A percentile compares a stretch with the other conserved stretches of the same genome.
Evolutionary conservation across 2,113 vertebrate genomes (phyloP).

Genomic region (Corythoichthys intestinalis): DNA sequence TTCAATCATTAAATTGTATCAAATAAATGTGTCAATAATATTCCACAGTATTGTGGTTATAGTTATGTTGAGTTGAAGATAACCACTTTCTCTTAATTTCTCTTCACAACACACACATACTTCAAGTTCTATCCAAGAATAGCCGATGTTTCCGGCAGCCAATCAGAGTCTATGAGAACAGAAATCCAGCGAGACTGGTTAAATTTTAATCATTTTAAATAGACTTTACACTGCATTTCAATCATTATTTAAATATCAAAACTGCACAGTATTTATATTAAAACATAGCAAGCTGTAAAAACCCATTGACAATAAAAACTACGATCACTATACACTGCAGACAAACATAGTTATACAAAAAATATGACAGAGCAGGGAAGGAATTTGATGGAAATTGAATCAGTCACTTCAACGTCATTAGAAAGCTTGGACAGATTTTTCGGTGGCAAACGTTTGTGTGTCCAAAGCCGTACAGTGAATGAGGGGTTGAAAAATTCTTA

Average conservation of each 20-base stretch:
- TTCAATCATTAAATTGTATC: too few species aligned
- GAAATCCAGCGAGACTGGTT: not conserved
- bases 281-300: not conserved
- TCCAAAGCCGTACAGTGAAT: not conserved
- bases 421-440: too few species aligned
- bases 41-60: too few species aligned
- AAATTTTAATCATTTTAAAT: not conserved
- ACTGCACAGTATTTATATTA: not conserved
- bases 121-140: not conserved
- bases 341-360: too few species aligned
- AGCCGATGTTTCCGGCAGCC: not conserved
- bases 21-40: not conserved
- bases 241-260: too few species aligned
- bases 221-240: not conserved
- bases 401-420: too few species aligned
- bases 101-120: not conserved
- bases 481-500: constrained; percentile 9
- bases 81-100: too few species aligned
- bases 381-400: too few species aligned
- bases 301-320: not conserved
- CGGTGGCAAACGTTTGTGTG: too few species aligned
- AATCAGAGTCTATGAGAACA: not conserved
- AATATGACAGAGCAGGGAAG: too few species aligned
- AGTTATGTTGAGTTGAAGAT: too few species aligned
- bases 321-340: not conserved